A percentile compares a stretch with the other conserved stretches of the same genome.
Conservation (phyloP, 2,113 vertebrate genomes). For the Ursus arctos region DNA sequence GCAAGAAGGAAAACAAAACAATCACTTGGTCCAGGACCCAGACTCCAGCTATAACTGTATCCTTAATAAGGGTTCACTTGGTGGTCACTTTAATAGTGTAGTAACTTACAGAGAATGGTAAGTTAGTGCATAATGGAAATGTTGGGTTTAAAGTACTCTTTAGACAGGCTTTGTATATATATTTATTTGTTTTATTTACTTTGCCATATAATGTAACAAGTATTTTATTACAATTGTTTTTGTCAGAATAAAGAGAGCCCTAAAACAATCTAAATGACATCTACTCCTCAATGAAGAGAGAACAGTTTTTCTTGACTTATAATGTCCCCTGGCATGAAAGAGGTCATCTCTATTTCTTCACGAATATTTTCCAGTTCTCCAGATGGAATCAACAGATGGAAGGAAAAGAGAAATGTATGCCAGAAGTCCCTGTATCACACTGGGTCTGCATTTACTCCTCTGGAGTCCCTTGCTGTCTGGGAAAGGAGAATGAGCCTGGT, state of each 20-base stretch:
- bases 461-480: background rate
- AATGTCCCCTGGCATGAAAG: conserved; percentile 10
- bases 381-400: background rate
- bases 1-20: background rate
- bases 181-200: conserved; percentile 32
- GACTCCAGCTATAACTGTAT: background rate
- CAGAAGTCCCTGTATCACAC: background rate
- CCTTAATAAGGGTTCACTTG: background rate
- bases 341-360: background rate
- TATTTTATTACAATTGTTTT: conserved; percentile 46
- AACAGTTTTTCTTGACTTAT: conserved; percentile 29
- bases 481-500: background rate
- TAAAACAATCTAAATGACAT: background rate
- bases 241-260: background rate
- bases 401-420: background rate
- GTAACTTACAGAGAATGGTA: background rate
- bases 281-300: background rate
- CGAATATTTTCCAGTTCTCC: background rate
- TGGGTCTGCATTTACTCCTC: background rate
- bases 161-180: background rate
- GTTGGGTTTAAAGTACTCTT: background rate
- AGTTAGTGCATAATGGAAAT: fast-evolving
- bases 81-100: background rate
- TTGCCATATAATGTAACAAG: background rate
- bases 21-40: background rate